Evolutionary conservation across 2,797 vertebrate species (phyloP).

Genomic region (Gobionotothen gibberifrons): DNA sequence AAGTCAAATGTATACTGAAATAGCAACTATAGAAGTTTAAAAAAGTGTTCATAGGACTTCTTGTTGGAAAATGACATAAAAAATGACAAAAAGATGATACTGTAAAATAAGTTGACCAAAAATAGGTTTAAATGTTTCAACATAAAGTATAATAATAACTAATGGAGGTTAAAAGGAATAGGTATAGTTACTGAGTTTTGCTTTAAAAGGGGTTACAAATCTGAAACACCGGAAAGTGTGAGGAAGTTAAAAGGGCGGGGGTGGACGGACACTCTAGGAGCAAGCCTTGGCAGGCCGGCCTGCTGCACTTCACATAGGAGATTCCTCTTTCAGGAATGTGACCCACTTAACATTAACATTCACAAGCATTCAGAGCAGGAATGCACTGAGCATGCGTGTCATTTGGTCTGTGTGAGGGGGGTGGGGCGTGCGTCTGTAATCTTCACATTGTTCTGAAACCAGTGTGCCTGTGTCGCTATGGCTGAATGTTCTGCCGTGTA

Average conservation of each 20-base stretch:
- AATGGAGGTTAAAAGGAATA: not conserved
- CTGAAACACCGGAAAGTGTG: slow-evolving; percentile 17
- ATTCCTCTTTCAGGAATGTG: slow-evolving; percentile 83
- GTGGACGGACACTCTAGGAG: slow-evolving; percentile 49
- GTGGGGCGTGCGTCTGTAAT: slow-evolving; percentile 75
- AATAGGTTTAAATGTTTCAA: not conserved
- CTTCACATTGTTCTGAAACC: slow-evolving; percentile 78
- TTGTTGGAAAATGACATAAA: not conserved
- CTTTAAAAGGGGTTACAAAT: not conserved
- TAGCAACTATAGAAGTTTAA: not conserved
- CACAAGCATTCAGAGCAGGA: slow-evolving; percentile 69
- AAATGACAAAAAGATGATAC: not conserved
- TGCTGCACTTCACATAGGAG: slow-evolving; percentile 77
- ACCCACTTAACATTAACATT: slow-evolving; percentile 83
- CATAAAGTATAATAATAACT: not conserved
- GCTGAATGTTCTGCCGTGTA: slow-evolving; percentile 48
- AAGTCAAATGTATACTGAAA: not conserved
- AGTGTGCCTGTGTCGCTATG: slow-evolving; percentile 60
- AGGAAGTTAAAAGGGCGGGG: slow-evolving; percentile 33
- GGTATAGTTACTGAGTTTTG: not conserved
- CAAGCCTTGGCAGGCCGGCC: slow-evolving; percentile 77
- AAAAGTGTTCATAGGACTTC: too few relatives aligned
- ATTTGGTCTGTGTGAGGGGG: slow-evolving; percentile 55
- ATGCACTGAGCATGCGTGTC: slow-evolving; percentile 72
- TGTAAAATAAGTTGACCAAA: not conserved